Evolutionary conservation across 1,140 invertebrate species (phyloP), one percentile per base, ranked within the genome.

Genomic region (Drosophila saltans): DNA sequence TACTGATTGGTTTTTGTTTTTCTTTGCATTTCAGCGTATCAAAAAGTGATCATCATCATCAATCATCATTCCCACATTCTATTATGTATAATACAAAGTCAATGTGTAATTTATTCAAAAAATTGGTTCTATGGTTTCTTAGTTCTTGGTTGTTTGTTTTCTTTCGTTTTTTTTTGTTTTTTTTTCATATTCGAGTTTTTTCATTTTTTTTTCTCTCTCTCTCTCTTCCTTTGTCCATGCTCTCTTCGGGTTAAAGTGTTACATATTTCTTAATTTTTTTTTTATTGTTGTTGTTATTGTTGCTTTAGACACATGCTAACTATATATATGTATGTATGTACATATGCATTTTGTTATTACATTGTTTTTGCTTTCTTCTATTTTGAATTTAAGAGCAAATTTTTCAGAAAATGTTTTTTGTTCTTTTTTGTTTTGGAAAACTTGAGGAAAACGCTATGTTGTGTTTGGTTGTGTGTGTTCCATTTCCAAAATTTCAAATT

Each of bases 81-180:
- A 24, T 59, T 59, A 39, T 39, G 33, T 39, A 59, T 39, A 39
- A 39, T 59, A 59, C 57, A 59, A 59, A 8, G 58, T 59, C 41
- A 73, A 36, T 69, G 72, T 40, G 63, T 72, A 61, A 43, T 78
- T 55, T 63, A 74, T 79, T 79, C 57, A 82, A 83, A 52, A 85
- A 85, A 85, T 88, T 85, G 82, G 82, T 85, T 85, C 82, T 85
- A 90, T 75, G 67, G 74, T 72, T 62, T 30, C 45, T 52, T 52
- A 26, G 45, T 52, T 52, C 21, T 52, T 26, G 45, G 26, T 52
- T 24, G 9, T 52, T 26, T 3, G 3, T 63, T 64, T 16, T 36
- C 40, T 68, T 48, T 65, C n/a, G 57, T 11, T 24, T 43, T 8
- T 45, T 16, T 21, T 21, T 74, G 63, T 58, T 26, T 28, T 33